A percentile compares a stretch with the other conserved stretches of the same genome.
These are phyloP conservation scores for Zaprionus tsacasi DNA, from an alignment of 1,140 invertebrate species.

Conservation along the genomic window DNA sequence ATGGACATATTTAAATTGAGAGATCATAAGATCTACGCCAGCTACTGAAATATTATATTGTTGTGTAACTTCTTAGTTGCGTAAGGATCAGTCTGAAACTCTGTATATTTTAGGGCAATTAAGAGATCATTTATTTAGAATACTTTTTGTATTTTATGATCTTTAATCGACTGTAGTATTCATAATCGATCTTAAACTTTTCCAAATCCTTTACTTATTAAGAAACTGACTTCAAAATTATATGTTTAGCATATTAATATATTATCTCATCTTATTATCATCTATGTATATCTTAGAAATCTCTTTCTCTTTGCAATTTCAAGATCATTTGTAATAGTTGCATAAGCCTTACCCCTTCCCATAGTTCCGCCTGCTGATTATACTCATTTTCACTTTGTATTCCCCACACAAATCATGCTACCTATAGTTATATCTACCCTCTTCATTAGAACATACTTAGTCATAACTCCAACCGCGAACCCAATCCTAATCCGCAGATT, in stretches of 20 bases:
- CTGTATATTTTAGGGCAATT: too few species aligned
- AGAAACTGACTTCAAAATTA: too few species aligned
- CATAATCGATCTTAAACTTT: too few species aligned
- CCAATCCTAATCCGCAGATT: conserved; percentile 37
- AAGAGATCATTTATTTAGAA: too few species aligned
- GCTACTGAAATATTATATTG: not conserved
- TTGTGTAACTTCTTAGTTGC: not conserved
- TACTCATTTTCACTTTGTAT: not conserved
- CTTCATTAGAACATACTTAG: conserved; percentile 78
- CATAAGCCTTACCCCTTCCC: not conserved
- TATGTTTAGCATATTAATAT: not conserved
- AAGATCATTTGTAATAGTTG: not conserved
- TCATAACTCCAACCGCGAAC: conserved; percentile 56
- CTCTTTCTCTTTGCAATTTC: not conserved
- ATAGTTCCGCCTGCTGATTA: not conserved
- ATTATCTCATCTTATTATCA: not conserved
- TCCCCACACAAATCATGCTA: not conserved
- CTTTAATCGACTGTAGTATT: too few species aligned
- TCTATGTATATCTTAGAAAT: not conserved
- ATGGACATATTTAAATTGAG: not conserved
- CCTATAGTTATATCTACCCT: conserved; percentile 27
- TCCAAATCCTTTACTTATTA: too few species aligned
- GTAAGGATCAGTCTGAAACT: too few species aligned
- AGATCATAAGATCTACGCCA: not conserved
- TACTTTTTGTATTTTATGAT: too few species aligned